Percentiles rank a stretch among this genome's conserved stretches.
Evolutionary conservation across 2,888 invertebrate genomes (phyloP).

Genomic region (Caradrina kadenii): DNA sequence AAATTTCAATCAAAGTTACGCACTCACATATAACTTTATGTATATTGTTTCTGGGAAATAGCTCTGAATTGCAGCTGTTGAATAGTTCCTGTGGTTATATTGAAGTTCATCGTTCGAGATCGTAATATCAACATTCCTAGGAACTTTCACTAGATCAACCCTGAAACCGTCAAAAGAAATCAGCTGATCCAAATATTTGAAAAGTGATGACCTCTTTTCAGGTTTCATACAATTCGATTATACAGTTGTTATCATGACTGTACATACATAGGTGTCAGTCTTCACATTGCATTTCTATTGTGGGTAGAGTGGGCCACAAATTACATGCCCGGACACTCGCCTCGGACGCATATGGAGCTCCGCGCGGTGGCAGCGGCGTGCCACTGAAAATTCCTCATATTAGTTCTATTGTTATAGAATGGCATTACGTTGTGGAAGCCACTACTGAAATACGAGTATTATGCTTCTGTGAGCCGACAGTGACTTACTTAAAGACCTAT

Average conservation of each 20-base stretch:
- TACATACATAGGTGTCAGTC: constrained; percentile 5
- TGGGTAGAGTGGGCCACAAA: constrained; percentile 39
- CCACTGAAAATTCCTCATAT: constrained; percentile 45
- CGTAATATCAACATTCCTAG: too few species aligned
- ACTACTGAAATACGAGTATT: constrained; percentile 2
- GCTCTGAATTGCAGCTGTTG: background rate
- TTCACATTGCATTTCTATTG: constrained; percentile 45
- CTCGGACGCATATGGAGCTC: constrained; percentile 15
- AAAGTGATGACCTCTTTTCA: background rate
- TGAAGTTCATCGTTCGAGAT: background rate
- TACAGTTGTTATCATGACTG: constrained; percentile 7
- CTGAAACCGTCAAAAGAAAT: background rate
- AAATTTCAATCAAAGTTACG: background rate
- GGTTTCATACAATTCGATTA: background rate
- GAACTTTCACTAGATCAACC: background rate
- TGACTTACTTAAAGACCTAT: background rate
- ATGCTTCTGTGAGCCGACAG: background rate
- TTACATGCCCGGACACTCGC: constrained; percentile 42
- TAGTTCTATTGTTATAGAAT: constrained; percentile 47
- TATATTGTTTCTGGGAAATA: constrained; percentile 9
- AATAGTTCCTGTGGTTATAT: background rate
- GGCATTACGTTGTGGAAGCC: constrained; percentile 14
- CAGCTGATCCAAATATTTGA: background rate
- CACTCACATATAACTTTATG: background rate
- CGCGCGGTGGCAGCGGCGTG: constrained; percentile 7